Conservation (phyloP, 2,113 vertebrate genomes). For the Apistogramma diplotaenia region DNA sequence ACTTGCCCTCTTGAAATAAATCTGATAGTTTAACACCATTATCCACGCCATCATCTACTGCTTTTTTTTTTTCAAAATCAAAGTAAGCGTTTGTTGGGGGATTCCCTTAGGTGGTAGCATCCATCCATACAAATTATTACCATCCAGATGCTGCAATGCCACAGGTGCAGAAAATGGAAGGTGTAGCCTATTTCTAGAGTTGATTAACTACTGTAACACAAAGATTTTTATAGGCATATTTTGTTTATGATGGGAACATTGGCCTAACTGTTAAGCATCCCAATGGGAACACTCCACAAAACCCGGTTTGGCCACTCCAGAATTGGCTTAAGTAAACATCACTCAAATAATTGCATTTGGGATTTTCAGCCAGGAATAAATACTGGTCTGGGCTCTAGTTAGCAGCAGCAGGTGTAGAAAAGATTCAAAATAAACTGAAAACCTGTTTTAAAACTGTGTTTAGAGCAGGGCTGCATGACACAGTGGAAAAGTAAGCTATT, state of each 20-base stretch:
- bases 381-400: neutral
- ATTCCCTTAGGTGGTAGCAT: neutral
- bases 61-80: neutral
- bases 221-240: neutral
- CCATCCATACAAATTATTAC: neutral
- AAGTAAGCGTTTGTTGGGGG: too few relatives aligned
- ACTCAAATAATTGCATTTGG: neutral
- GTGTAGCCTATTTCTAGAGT: neutral
- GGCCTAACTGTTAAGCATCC: neutral
- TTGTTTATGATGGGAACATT: neutral
- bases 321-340: neutral
- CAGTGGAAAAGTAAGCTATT: neutral
- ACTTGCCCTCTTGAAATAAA: too few relatives aligned
- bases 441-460: neutral
- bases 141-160: neutral
- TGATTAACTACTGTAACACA: neutral
- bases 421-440: neutral
- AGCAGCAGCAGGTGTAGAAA: neutral
- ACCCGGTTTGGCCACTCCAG: neutral
- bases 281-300: neutral
- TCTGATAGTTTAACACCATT: too few relatives aligned
- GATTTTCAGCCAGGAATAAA: neutral
- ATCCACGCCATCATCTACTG: too few relatives aligned
- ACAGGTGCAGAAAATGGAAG: neutral
- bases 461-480: neutral